Conservation (phyloP, 2,113 vertebrate species). For the Colaptes auratus region DNA sequence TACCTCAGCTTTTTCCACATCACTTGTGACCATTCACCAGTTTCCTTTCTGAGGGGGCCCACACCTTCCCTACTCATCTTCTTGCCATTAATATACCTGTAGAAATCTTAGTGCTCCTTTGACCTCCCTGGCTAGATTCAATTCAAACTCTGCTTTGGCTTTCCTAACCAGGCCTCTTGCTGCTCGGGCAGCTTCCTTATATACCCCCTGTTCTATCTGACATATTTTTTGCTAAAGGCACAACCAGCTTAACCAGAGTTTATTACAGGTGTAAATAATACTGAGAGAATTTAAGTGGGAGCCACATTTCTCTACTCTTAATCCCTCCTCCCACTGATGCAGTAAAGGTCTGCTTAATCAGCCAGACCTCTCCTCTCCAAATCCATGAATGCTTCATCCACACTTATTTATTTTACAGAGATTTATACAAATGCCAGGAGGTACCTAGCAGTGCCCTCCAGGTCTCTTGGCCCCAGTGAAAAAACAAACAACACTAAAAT, state of each 20-base stretch:
- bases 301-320: not conserved
- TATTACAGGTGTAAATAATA: constrained; percentile 53
- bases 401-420: not conserved
- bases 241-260: constrained; percentile 55
- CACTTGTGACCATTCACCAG: no score
- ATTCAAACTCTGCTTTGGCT: no score
- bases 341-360: not conserved
- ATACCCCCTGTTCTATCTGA: no score
- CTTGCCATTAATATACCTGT: no score
- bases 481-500: not conserved
- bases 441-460: not conserved
- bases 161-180: no score
- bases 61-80: no score
- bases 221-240: constrained; percentile 59
- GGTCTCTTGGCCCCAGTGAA: not conserved
- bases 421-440: not conserved
- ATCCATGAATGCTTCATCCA: not conserved
- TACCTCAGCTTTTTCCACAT: no score
- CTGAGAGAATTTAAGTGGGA: not conserved
- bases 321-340: not conserved
- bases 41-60: no score
- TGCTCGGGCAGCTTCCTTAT: no score
- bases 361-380: not conserved
- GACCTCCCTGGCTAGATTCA: no score
- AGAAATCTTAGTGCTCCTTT: no score